Base-by-base conservation (phyloP, 2,113 vertebrate genomes). In the Ursus arctos region DNA sequence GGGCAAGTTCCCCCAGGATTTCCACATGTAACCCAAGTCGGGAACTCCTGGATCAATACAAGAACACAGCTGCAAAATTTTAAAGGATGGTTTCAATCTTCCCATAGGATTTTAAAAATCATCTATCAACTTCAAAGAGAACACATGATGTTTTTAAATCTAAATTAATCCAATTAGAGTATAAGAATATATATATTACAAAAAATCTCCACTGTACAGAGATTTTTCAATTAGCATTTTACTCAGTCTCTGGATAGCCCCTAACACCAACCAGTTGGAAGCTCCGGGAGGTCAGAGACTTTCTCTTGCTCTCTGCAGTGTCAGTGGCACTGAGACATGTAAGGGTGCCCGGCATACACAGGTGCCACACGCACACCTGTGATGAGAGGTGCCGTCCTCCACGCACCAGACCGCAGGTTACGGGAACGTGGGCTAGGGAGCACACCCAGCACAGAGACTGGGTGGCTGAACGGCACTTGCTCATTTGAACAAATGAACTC, bases 81-180 rank as follows among this genome's bases (percentile, higher is more conserved):
- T 36, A 33, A 81, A 82, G 43, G 11, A 76, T 88, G 13, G n/a
- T 53, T 79, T 82, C 63, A 16, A 33, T 43, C 47, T 96, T 63
- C 14, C 33, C 19, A 24, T 5, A 33, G 53, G 13, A 28, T 57
- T 77, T 77, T 36, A 74, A 69, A 65, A n/a, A 72, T 92, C 63
- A 84, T 31, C 51, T 79, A 63, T n/a, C 15, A 43, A 71, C 14
- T 69, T 36, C 28, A 71, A 94, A 87, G 84, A 95, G 26, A 92
- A 96, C 6, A 59, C 4, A 18, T 51, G 8, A 33, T 65, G 90
- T 91, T 82, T 69, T 43, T 61, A 3, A 47, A 55, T 80, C 53
- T 96, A 87, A 96, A 67, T 86, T 81, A 96, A 93, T 88, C 43
- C 65, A 91, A 88, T 72, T 87, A 92, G 65, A 94, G 26, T 65